These are phyloP conservation scores for Agrotis segetum DNA, from an alignment of 2,888 invertebrate species.

Conservation along the genomic window DNA sequence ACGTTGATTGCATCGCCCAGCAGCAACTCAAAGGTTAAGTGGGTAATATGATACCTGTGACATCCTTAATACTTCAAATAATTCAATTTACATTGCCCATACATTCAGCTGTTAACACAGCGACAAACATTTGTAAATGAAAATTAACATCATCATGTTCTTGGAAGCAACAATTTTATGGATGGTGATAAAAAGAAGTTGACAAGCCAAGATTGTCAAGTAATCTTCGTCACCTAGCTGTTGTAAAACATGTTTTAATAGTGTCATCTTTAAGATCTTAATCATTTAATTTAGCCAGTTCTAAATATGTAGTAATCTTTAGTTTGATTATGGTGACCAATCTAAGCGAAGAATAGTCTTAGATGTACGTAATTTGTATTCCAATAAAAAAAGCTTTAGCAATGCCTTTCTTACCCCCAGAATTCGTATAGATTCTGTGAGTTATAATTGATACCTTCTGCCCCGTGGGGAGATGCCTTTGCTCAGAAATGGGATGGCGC, in stretches of 20 bases:
- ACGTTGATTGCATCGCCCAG: slow-evolving; percentile 2
- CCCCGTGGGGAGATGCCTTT: too few relatives aligned
- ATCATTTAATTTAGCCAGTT: background rate
- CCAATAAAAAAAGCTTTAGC: too few relatives aligned
- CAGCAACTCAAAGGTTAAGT: slow-evolving; percentile 18
- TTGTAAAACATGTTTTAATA: background rate
- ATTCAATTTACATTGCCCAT: slow-evolving; percentile 8
- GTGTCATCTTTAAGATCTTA: background rate
- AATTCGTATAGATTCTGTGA: too few relatives aligned
- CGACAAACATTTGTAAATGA: background rate
- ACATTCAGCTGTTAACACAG: background rate
- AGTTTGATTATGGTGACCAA: too few relatives aligned
- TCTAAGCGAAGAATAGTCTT: too few relatives aligned
- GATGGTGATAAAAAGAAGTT: background rate
- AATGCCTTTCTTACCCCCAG: too few relatives aligned
- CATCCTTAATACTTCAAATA: slow-evolving; percentile 10
- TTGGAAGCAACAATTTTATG: background rate
- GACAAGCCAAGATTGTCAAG: too few relatives aligned
- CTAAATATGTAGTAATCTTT: too few relatives aligned
- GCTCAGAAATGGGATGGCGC: too few relatives aligned
- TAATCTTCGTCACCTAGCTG: background rate
- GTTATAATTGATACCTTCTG: too few relatives aligned
- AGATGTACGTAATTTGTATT: too few relatives aligned
- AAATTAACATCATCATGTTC: background rate
- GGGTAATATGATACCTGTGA: background rate